These are phyloP conservation scores for Tipula lateralis DNA, from an alignment of 2,888 invertebrate genomes.

Conservation along the genomic window DNA sequence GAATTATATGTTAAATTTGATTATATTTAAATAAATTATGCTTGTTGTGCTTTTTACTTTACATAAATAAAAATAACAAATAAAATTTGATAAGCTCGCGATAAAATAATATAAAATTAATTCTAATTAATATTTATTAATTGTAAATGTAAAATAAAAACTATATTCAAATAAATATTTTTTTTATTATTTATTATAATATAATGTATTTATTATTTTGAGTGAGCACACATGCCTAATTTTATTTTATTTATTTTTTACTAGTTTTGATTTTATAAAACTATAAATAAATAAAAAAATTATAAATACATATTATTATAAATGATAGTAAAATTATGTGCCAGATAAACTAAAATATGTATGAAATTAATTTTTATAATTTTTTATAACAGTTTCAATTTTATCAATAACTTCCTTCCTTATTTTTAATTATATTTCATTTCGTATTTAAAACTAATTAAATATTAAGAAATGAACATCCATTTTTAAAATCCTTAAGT, in stretches of 20 bases:
- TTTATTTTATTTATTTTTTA: background rate
- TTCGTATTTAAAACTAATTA: background rate
- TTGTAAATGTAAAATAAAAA: background rate
- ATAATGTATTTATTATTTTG: background rate
- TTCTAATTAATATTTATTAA: conserved; percentile 4
- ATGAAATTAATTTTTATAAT: background rate
- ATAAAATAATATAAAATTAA: conserved; percentile 5
- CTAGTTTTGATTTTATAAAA: background rate
- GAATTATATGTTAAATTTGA: background rate
- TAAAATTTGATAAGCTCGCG: background rate
- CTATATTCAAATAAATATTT: background rate
- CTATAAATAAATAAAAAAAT: background rate
- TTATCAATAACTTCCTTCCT: too few relatives aligned
- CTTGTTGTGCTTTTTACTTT: background rate
- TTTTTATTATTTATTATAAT: conserved; percentile 3
- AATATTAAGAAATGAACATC: background rate
- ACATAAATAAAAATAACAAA: background rate
- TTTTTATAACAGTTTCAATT: too few relatives aligned
- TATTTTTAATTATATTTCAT: background rate
- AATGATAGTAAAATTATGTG: background rate
- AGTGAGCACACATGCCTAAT: background rate
- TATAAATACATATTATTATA: background rate
- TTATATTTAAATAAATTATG: background rate
- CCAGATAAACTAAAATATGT: background rate
- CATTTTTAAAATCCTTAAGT: background rate